These are phyloP conservation scores for Gallinago undulata DNA, from an alignment of 2,113 vertebrate genomes.

Conservation along the genomic window DNA sequence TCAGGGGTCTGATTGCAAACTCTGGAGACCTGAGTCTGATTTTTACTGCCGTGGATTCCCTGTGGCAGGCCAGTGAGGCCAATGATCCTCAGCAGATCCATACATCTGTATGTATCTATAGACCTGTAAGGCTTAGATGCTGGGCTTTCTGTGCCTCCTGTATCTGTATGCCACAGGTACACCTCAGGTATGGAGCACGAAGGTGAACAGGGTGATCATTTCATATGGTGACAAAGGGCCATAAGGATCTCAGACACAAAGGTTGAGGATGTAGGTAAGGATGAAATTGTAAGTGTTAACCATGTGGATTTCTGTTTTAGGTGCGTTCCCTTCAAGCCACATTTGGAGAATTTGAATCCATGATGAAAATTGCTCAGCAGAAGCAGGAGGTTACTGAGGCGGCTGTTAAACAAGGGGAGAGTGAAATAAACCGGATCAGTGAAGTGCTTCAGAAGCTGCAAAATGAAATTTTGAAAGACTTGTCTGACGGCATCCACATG, in stretches of 20 bases:
- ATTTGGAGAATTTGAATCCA: slow-evolving; percentile 82
- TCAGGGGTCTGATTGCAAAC: background rate
- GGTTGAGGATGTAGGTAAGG: background rate
- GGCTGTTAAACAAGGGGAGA: slow-evolving; percentile 83
- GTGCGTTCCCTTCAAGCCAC: slow-evolving; percentile 81
- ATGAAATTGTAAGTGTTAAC: background rate
- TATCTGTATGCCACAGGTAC: background rate
- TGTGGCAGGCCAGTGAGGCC: background rate
- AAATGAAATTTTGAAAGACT: slow-evolving; percentile 88
- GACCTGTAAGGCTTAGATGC: background rate
- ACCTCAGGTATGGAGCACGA: background rate
- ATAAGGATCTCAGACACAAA: background rate
- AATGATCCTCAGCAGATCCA: background rate
- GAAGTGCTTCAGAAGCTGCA: slow-evolving; percentile 93
- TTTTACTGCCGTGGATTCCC: background rate
- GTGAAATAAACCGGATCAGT: slow-evolving; percentile 84
- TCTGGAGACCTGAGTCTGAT: background rate
- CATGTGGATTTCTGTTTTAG: slow-evolving; percentile 68
- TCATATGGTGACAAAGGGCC: background rate
- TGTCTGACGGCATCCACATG: slow-evolving; percentile 88
- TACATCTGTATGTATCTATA: background rate
- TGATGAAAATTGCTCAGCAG: slow-evolving; percentile 79
- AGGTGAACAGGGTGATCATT: background rate
- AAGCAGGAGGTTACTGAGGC: slow-evolving; percentile 82
- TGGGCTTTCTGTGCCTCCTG: background rate